A percentile compares a stretch with the other conserved stretches of the same genome.
phyloP scores from a whole-genome alignment of 2,113 vertebrate species.

The Dromiciops gliroides region DNA sequence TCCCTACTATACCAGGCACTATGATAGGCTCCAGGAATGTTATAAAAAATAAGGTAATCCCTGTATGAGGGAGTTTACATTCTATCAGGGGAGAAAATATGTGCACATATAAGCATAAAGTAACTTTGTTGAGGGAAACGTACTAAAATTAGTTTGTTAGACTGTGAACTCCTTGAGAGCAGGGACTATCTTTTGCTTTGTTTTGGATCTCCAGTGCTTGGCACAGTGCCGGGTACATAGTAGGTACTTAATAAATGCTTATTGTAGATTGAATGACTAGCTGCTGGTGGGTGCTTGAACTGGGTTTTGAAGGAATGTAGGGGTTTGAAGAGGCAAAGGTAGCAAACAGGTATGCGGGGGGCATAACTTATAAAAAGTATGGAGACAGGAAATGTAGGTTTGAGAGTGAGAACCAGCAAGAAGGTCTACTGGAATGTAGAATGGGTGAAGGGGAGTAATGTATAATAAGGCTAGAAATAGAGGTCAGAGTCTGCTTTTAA shows the following conservation, averaged over 20 bases:
- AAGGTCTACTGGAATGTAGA: background rate
- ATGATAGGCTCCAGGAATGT: background rate
- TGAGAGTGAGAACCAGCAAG: background rate
- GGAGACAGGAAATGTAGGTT: background rate
- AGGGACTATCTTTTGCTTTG: background rate
- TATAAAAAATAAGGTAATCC: background rate
- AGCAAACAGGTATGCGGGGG: background rate
- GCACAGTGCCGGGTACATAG: background rate
- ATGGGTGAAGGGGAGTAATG: background rate
- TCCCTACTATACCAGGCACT: background rate
- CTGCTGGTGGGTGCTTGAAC: background rate
- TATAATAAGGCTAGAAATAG: background rate
- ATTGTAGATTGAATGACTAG: background rate
- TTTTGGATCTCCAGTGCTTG: background rate
- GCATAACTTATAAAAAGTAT: background rate
- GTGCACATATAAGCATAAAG: background rate
- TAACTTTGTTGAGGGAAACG: background rate
- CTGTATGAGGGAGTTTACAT: background rate
- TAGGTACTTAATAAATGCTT: background rate
- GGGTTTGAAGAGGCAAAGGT: background rate
- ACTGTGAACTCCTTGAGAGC: background rate
- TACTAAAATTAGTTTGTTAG: background rate
- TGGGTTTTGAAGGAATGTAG: background rate
- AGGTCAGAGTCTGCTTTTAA: background rate
- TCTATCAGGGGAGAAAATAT: background rate